Evolutionary conservation across 2,888 invertebrate genomes (phyloP).

Genomic region (Hirudinaria manillensis): DNA sequence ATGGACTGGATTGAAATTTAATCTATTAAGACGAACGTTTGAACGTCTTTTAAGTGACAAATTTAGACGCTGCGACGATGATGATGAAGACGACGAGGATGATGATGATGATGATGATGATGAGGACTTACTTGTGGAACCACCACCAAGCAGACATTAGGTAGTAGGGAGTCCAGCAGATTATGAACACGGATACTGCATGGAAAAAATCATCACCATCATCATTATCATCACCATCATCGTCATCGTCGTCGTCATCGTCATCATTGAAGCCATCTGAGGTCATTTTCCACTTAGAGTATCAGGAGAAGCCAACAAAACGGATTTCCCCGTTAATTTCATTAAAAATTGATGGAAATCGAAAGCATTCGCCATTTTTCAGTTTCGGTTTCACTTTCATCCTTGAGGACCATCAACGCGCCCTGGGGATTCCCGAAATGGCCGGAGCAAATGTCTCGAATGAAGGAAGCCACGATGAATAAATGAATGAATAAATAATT

Average conservation of each 20-base stretch:
- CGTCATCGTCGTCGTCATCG: slow-evolving; percentile 18
- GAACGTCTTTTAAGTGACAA: background rate
- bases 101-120: background rate
- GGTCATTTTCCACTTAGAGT: too few relatives aligned
- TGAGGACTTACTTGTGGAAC: slow-evolving; percentile 42
- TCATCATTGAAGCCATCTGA: slow-evolving; percentile 24
- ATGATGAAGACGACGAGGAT: background rate
- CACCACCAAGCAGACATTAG: slow-evolving; percentile 76
- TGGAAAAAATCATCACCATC: slow-evolving; percentile 28
- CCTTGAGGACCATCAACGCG: too few relatives aligned
- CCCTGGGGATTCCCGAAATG: too few relatives aligned
- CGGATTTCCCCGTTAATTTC: too few relatives aligned
- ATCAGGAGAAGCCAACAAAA: too few relatives aligned
- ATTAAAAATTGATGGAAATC: too few relatives aligned
- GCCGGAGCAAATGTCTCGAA: too few relatives aligned
- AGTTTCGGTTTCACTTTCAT: too few relatives aligned
- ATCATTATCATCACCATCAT: slow-evolving; percentile 4
- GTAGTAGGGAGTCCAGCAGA: slow-evolving; percentile 94
- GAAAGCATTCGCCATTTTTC: too few relatives aligned
- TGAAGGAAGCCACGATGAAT: too few relatives aligned
- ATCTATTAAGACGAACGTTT: background rate
- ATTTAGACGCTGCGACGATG: too few relatives aligned
- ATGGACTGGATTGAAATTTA: background rate
- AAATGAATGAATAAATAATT: too few relatives aligned
- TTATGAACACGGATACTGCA: slow-evolving; percentile 75